A percentile compares a stretch with the other conserved stretches of the same genome.
These are phyloP conservation scores for Timema cristinae DNA, from an alignment of 2,888 invertebrate genomes.

Conservation along the genomic window DNA sequence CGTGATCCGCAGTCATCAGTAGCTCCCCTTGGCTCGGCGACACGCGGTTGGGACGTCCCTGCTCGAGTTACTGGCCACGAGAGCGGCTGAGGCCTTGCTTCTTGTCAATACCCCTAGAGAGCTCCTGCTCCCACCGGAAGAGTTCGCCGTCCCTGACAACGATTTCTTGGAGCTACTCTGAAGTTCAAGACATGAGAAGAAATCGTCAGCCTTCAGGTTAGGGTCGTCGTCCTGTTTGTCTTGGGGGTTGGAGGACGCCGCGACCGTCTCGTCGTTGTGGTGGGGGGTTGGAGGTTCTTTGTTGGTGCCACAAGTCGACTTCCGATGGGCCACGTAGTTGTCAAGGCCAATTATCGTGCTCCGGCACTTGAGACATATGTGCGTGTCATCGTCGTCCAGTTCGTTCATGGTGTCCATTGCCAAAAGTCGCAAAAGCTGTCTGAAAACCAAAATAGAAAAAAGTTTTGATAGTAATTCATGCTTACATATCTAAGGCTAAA, in stretches of 20 bases:
- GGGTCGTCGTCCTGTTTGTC: slow-evolving; percentile 48
- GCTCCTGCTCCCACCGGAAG: background rate
- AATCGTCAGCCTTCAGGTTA: slow-evolving; percentile 73
- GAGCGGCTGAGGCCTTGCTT: slow-evolving; percentile 45
- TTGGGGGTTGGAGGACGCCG: slow-evolving; percentile 38
- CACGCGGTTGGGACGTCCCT: slow-evolving; percentile 18
- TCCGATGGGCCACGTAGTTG: slow-evolving; percentile 80
- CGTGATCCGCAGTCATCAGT: background rate
- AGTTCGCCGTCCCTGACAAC: slow-evolving; percentile 13
- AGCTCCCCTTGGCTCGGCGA: slow-evolving; percentile 6
- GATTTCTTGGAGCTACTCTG: slow-evolving; percentile 38
- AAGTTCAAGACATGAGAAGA: slow-evolving; percentile 70
- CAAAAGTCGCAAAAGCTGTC: background rate
- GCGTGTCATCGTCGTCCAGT: slow-evolving; percentile 72
- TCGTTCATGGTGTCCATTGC: background rate
- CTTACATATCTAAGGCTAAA: too few species aligned
- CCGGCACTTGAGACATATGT: slow-evolving; percentile 85
- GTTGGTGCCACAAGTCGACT: slow-evolving; percentile 57
- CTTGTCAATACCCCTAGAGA: slow-evolving; percentile 44
- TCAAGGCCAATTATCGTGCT: slow-evolving; percentile 75
- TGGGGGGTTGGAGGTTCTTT: slow-evolving; percentile 34
- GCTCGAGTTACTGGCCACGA: slow-evolving; percentile 42
- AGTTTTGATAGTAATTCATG: too few species aligned
- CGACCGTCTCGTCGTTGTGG: slow-evolving; percentile 33
- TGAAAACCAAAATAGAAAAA: background rate